These are phyloP conservation scores for Furnarius figulus DNA, from an alignment of 2,113 vertebrate species.

Conservation along the genomic window DNA sequence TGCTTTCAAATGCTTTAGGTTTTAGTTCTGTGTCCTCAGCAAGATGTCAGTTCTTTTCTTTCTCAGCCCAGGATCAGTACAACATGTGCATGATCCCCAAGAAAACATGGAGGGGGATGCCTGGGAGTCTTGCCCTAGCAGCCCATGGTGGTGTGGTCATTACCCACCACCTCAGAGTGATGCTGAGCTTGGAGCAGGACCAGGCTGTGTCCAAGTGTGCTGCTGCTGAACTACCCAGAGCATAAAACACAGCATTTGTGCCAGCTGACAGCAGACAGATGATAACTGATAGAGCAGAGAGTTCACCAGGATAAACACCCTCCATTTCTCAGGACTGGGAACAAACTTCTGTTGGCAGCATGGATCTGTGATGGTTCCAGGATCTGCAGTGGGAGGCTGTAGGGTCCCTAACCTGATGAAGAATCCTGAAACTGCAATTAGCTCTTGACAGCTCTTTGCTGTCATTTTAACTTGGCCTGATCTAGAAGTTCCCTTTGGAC, in stretches of 20 bases:
- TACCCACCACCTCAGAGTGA: fast-evolving
- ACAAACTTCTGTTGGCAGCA: neutral
- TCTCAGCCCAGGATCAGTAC: neutral
- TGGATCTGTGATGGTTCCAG: neutral
- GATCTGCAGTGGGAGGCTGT: neutral
- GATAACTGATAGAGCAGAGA: neutral
- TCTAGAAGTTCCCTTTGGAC: neutral
- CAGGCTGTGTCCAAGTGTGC: fast-evolving
- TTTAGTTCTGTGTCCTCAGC: neutral
- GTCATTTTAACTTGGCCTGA: neutral
- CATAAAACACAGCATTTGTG: neutral
- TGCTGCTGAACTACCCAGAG: neutral
- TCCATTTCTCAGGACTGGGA: neutral
- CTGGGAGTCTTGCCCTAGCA: neutral
- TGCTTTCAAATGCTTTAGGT: neutral
- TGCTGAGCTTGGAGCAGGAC: neutral
- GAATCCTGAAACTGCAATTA: neutral
- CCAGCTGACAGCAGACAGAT: neutral
- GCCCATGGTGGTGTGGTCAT: neutral
- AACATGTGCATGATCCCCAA: neutral
- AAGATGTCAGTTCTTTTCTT: neutral
- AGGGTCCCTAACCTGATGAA: neutral
- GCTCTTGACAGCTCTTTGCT: neutral
- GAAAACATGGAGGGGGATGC: neutral
- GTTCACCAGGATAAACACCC: neutral